Conservation (phyloP, 2,113 vertebrate genomes). For the Nymphicus hollandicus region DNA sequence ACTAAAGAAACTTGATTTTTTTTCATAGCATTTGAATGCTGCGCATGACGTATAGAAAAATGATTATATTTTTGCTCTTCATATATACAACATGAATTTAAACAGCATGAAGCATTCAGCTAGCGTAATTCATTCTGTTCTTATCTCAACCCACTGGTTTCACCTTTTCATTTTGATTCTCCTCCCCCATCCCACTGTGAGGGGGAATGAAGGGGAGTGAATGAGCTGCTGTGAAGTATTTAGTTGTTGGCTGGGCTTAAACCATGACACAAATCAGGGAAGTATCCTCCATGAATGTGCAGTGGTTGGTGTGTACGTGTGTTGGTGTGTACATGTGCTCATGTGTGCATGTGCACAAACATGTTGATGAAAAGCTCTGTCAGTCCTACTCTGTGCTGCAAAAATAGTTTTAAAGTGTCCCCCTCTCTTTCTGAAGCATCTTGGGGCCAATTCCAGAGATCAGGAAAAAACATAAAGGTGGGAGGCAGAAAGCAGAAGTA, state of each 20-base stretch:
- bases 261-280: background rate
- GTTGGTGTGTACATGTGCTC: background rate
- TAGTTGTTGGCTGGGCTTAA: background rate
- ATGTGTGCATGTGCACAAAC: background rate
- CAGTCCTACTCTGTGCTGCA: background rate
- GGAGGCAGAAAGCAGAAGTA: background rate
- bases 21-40: background rate
- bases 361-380: background rate
- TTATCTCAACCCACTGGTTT: background rate
- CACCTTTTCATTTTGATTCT: background rate
- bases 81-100: background rate
- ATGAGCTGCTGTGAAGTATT: background rate
- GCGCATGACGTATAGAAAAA: background rate
- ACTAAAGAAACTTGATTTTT: background rate
- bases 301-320: background rate
- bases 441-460: background rate
- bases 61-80: background rate
- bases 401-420: background rate
- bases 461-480: background rate
- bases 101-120: background rate
- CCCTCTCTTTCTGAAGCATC: background rate
- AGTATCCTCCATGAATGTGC: background rate
- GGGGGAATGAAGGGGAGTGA: background rate
- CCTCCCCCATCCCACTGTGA: background rate
- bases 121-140: background rate